A percentile compares a stretch with the other conserved stretches of the same genome.
These are phyloP conservation scores for Pelusios castaneus DNA, from an alignment of 2,113 vertebrate species.

Conservation along the genomic window DNA sequence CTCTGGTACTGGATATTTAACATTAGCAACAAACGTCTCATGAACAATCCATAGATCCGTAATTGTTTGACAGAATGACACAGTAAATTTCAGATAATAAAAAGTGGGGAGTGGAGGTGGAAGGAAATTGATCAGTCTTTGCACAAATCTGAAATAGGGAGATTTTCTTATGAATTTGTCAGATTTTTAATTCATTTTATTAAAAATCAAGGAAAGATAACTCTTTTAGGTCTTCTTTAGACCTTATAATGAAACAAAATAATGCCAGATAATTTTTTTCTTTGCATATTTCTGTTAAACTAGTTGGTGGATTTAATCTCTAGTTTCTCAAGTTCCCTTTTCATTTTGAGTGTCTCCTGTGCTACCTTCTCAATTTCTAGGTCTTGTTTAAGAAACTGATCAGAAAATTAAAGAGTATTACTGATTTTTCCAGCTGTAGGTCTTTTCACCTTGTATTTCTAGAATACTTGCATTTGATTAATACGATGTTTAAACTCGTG, in stretches of 20 bases:
- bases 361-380: not conserved
- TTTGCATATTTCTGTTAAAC: not conserved
- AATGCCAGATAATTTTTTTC: not conserved
- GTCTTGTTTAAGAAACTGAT: not conserved
- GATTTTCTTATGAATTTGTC: not conserved
- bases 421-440: not conserved
- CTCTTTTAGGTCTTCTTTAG: not conserved
- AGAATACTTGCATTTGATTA: not conserved
- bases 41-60: not conserved
- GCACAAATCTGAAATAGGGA: not conserved
- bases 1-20: not conserved
- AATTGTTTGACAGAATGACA: not conserved
- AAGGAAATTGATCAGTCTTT: not conserved
- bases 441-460: conserved; percentile 23
- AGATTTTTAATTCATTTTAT: not conserved
- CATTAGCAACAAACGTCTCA: not conserved
- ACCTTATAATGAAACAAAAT: not conserved
- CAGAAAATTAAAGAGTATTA: not conserved
- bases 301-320: not conserved
- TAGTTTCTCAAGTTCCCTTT: not conserved
- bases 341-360: not conserved
- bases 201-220: not conserved
- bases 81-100: conserved; percentile 4
- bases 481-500: not conserved
- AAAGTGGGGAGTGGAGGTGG: not conserved